Percentiles rank a stretch among this genome's conserved stretches.
phyloP scores from a whole-genome alignment of 2,888 invertebrate species.

The Nomada flava region DNA sequence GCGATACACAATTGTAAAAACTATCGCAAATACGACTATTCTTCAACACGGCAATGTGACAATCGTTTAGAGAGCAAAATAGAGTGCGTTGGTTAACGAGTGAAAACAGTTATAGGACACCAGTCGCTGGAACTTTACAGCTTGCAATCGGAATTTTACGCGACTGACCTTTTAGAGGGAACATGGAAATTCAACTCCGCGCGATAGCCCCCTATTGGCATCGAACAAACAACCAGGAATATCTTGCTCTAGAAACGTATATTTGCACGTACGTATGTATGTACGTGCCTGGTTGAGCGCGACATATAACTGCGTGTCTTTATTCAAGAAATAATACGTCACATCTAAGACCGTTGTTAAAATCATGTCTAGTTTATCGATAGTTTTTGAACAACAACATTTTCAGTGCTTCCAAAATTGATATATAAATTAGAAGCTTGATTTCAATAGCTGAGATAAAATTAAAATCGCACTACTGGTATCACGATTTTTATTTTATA shows the following conservation, averaged over 20 bases:
- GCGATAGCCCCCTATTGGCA: conserved; percentile 53
- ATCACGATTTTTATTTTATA: no score
- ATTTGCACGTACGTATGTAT: background rate
- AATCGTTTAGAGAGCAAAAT: conserved; percentile 58
- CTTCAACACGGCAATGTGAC: conserved; percentile 43
- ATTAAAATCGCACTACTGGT: no score
- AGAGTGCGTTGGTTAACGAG: conserved; percentile 47
- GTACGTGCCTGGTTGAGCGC: background rate
- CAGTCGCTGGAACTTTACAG: conserved; percentile 53
- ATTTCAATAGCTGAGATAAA: background rate
- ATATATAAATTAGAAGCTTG: background rate
- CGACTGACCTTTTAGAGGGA: conserved; percentile 55
- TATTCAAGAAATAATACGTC: conserved; percentile 14
- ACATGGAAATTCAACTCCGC: conserved; percentile 48
- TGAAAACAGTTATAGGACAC: conserved; percentile 54
- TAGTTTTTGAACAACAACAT: background rate
- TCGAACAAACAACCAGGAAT: conserved; percentile 59
- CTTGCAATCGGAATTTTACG: conserved; percentile 56
- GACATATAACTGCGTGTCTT: background rate
- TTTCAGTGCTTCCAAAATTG: background rate
- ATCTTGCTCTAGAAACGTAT: conserved; percentile 48
- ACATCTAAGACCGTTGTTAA: background rate
- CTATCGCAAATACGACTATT: conserved; percentile 50
- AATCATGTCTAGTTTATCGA: background rate
- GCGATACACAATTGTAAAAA: conserved; percentile 22